phyloP scores from a whole-genome alignment of 2,888 invertebrate genomes.

The Nezara viridula region DNA sequence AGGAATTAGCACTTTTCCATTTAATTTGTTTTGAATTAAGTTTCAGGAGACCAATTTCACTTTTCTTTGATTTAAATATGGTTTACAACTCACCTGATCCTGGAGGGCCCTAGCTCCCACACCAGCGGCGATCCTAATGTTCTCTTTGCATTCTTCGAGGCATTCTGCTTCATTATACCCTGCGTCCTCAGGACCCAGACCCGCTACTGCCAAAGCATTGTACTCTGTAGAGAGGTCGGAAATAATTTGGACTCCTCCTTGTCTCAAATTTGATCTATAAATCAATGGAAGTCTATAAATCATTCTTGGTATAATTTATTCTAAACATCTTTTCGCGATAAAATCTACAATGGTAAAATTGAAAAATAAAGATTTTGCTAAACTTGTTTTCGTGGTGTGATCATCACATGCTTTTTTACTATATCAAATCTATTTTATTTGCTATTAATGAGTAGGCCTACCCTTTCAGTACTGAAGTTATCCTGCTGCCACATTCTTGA shows the following conservation, averaged over 20 bases:
- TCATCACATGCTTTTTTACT: too few species aligned
- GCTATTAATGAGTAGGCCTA: slow-evolving; percentile 66
- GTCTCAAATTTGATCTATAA: slow-evolving; percentile 58
- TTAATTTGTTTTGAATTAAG: too few species aligned
- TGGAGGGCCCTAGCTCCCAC: slow-evolving; percentile 69
- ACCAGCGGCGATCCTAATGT: slow-evolving; percentile 69
- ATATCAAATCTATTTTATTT: neutral
- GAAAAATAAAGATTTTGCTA: too few species aligned
- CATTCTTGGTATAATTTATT: too few species aligned
- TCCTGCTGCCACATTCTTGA: slow-evolving; percentile 72
- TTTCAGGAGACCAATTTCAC: too few species aligned
- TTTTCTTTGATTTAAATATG: too few species aligned
- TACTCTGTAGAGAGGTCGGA: slow-evolving; percentile 65
- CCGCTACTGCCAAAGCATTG: slow-evolving; percentile 73
- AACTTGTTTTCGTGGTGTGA: too few species aligned
- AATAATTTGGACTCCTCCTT: slow-evolving; percentile 59
- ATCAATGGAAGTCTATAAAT: too few species aligned
- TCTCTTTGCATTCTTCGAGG: slow-evolving; percentile 70
- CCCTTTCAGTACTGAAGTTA: slow-evolving; percentile 71
- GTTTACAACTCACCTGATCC: slow-evolving; percentile 69
- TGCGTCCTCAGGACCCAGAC: slow-evolving; percentile 70
- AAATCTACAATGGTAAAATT: too few species aligned
- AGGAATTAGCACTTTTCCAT: too few species aligned
- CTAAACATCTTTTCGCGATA: too few species aligned
- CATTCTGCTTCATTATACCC: slow-evolving; percentile 69